phyloP scores from a whole-genome alignment of 2,797 vertebrate species.

The Passerculus sandwichensis region DNA sequence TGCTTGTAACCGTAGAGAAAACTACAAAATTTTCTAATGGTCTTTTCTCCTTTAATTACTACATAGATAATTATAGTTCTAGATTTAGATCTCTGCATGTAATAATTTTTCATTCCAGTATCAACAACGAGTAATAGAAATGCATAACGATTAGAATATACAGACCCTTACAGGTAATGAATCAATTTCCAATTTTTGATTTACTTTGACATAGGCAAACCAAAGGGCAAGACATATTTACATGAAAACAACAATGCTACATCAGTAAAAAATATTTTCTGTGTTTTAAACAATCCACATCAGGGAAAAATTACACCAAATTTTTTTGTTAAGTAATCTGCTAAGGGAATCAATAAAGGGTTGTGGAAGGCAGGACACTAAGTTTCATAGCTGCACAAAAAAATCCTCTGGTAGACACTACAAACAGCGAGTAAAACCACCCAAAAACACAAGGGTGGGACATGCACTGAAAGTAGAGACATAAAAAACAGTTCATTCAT shows the following conservation, averaged over 20 bases:
- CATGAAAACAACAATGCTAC: not conserved
- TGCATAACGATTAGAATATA: not conserved
- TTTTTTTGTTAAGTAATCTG: not conserved
- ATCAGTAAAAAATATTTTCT: not conserved
- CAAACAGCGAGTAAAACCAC: not conserved
- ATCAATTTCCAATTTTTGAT: not conserved
- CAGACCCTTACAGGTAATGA: not conserved
- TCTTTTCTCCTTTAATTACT: not conserved
- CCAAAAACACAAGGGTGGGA: not conserved
- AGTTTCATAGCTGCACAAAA: not conserved
- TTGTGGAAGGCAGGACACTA: not conserved
- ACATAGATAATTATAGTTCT: not conserved
- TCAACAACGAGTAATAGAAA: not conserved
- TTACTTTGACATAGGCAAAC: not conserved
- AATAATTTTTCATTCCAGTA: not conserved
- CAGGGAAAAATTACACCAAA: not conserved
- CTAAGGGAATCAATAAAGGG: not conserved
- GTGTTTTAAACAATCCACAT: not conserved
- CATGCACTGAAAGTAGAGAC: accelerated
- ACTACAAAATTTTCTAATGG: not conserved
- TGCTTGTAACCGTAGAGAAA: not conserved
- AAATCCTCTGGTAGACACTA: accelerated
- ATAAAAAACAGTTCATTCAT: not conserved
- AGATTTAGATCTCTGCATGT: not conserved
- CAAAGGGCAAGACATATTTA: not conserved